phyloP scores from a whole-genome alignment of 2,888 invertebrate species.

The Antheraea yamamai region DNA sequence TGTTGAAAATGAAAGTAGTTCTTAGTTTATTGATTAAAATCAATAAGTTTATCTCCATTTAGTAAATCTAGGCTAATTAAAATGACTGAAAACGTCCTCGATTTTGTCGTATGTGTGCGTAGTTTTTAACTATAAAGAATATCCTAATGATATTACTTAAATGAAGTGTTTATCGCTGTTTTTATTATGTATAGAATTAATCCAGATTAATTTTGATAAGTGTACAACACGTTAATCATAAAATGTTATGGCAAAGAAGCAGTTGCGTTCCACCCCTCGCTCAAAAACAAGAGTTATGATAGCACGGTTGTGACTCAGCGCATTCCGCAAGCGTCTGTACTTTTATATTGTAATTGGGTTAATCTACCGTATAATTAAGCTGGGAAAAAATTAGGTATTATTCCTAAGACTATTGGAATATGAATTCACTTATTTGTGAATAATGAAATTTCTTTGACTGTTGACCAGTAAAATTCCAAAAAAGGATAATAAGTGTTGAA shows the following conservation, averaged over 20 bases:
- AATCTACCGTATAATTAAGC: background rate
- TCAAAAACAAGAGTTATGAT: constrained; percentile 32
- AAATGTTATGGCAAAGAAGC: background rate
- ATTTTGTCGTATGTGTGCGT: too few species aligned
- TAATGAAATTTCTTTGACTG: background rate
- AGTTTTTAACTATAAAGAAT: too few species aligned
- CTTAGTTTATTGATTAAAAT: background rate
- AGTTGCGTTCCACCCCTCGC: constrained; percentile 21
- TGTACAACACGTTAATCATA: background rate
- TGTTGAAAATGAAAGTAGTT: background rate
- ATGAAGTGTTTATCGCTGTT: too few species aligned
- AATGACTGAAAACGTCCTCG: background rate
- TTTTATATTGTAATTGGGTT: constrained; percentile 1
- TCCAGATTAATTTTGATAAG: background rate
- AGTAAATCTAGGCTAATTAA: background rate
- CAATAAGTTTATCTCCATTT: background rate
- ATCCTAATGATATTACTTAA: too few species aligned
- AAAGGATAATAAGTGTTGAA: too few species aligned
- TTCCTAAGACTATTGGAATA: background rate
- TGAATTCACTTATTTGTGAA: background rate
- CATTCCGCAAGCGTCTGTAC: constrained; percentile 57
- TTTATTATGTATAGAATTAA: background rate
- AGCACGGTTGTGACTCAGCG: constrained; percentile 52
- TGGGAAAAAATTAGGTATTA: background rate
- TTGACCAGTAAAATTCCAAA: too few species aligned